Conservation (phyloP, 2,888 invertebrate genomes). For the Labia minor region DNA sequence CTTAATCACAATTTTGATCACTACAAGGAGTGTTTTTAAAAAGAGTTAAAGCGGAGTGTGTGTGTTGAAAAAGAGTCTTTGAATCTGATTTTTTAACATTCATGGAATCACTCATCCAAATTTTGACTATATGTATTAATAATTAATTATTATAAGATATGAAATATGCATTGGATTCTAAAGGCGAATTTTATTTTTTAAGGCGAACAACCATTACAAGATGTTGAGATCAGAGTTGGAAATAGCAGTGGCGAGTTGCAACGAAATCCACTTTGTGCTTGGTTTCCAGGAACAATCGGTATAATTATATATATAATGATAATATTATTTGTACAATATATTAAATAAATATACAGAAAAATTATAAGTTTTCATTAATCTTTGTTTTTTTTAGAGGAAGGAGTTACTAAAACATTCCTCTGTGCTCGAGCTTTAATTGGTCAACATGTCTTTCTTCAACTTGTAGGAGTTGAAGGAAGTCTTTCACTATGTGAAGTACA, state of each 20-base stretch:
- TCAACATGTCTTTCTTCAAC: constrained; percentile 77
- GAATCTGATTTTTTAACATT: too few relatives aligned
- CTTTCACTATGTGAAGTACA: constrained; percentile 84
- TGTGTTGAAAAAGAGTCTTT: too few relatives aligned
- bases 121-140: too few relatives aligned
- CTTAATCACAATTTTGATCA: too few relatives aligned
- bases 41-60: too few relatives aligned
- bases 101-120: too few relatives aligned
- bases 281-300: constrained; percentile 86
- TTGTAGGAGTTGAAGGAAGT: constrained; percentile 83
- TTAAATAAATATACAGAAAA: neutral
- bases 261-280: constrained; percentile 81
- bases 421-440: constrained; percentile 77
- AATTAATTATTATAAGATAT: too few relatives aligned
- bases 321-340: neutral
- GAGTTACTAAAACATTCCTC: constrained; percentile 79
- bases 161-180: too few relatives aligned
- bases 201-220: constrained; percentile 80
- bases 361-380: too few relatives aligned
- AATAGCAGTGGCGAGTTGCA: constrained; percentile 80
- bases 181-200: constrained; percentile 28
- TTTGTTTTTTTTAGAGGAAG: constrained; percentile 56
- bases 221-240: constrained; percentile 80
- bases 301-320: constrained; percentile 32
- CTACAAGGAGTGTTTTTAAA: too few relatives aligned